Conservation (phyloP, 2,888 invertebrate species). For the Dryobotodes eremita region DNA sequence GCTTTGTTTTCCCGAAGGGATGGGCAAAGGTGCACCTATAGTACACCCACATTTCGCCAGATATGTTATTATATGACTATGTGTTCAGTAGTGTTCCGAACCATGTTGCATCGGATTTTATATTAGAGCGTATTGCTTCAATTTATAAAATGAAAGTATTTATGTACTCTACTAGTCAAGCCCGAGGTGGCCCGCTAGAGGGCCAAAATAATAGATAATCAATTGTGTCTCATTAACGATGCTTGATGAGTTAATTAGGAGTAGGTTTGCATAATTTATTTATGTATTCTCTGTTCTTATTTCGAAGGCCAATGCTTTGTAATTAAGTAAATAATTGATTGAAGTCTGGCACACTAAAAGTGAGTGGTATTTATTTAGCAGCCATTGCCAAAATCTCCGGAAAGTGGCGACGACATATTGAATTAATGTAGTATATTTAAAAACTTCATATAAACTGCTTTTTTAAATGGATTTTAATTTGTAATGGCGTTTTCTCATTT, state of each 20-base stretch:
- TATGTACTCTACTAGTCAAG: too few relatives aligned
- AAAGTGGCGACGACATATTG: slow-evolving; percentile 61
- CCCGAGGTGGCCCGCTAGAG: too few relatives aligned
- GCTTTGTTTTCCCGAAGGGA: too few relatives aligned
- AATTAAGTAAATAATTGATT: slow-evolving; percentile 34
- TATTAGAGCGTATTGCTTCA: not conserved
- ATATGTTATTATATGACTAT: too few relatives aligned
- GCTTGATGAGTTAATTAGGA: too few relatives aligned
- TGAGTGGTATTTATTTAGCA: slow-evolving; percentile 38
- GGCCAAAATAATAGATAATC: too few relatives aligned
- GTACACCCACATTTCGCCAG: too few relatives aligned
- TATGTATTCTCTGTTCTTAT: not conserved
- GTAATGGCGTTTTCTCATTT: not conserved
- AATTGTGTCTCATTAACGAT: too few relatives aligned
- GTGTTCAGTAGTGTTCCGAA: too few relatives aligned
- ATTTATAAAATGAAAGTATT: not conserved
- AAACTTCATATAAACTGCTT: slow-evolving; percentile 34
- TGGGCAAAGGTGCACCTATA: too few relatives aligned
- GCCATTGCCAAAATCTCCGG: slow-evolving; percentile 67
- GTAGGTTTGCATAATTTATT: not conserved
- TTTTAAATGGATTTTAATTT: not conserved
- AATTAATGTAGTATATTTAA: slow-evolving; percentile 62
- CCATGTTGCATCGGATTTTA: not conserved
- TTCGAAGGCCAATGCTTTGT: not conserved
- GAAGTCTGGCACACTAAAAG: slow-evolving; percentile 50